Evolutionary conservation across 2,888 invertebrate species (phyloP), one percentile per base, ranked within the genome.

Genomic region (Doris montereyensis): DNA sequence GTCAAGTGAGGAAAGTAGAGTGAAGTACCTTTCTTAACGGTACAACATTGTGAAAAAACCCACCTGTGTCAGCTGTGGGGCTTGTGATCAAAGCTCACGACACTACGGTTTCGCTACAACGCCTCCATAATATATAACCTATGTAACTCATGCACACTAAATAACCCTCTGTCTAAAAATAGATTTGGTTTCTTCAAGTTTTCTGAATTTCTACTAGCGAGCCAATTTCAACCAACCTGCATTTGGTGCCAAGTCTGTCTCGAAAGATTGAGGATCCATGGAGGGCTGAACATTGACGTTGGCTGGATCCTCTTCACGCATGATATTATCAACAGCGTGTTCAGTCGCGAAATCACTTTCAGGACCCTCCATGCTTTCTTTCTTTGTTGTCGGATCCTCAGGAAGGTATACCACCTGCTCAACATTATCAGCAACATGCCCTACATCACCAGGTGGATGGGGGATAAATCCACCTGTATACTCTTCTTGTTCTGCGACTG

Each of bases 401-500:
- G 10, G 52, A n/a, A 57, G 71, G 21, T 26, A 13, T 68, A 26
- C 21, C 5, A 5, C 57, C 26, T 57, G 34, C 26, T 65, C 67
- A 5, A 10, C 26, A 17, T 3, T 13, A 2, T 4, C 17, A 21
- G 62, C 26, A n/a, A 68, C 70, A 67, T 77, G 67, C 52, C 78
- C 76, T 30, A 74, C 70, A 26, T 68, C 57, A 17, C 60, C 79
- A 30, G 60, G 35, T 28, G 41, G 62, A 52, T 73, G 26, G 24
- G 30, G 57, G 10, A 67, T 34, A 52, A 57, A n/a, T 26, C 58
- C 24, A n/a, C 62, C 24, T 2, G 58, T 62, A 62, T 60, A 71
- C 70, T 83, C 84, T 21, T 85, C 85, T n/a, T 79, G 77, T 67
- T 84, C 84, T 13, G 73, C 79, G 1, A 85, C 81, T n/a, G 85